Base-by-base conservation (phyloP, 2,888 invertebrate species). In the Liodrosophila aerea region DNA sequence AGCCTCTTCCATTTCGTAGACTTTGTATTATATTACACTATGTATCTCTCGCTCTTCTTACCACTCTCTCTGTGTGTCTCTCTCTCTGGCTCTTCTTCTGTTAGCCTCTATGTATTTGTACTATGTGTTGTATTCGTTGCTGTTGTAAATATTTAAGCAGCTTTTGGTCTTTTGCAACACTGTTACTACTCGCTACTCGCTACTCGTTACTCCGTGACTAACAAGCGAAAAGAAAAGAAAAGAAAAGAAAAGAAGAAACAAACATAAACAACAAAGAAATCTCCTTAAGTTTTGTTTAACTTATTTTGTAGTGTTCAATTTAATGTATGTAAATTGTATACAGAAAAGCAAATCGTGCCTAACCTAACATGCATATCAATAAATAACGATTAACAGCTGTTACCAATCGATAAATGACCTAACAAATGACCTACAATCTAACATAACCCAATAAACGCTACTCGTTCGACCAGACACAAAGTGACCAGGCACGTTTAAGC, bases 221-320 rank as follows among this genome's bases (percentile, higher is more conserved):
- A 22, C 22, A 22, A 22, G 5, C 22, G 22, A 22, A 4, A 2
- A 22, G 22, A 22, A 22, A 2, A 22, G 22, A 22, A 22, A 2
- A 22, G 22, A 22, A 22, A 2, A 22, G 22, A n/a, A n/a, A n/a
- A n/a, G n/a, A n/a, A n/a, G n/a, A n/a, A n/a, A n/a, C n/a, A n/a
- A n/a, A n/a, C n/a, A n/a, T n/a, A n/a, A n/a, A n/a, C n/a, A n/a
- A n/a, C n/a, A n/a, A n/a, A n/a, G n/a, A n/a, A 43, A 86, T 88
- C 88, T 88, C 89, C 89, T 89, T 88, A 87, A 87, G 89, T 89
- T 89, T 88, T 89, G 89, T 88, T 87, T 75, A 76, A 87, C 87
- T 89, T 89, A 72, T 89, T 89, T 89, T 89, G 89, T 89, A 89
- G 89, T 89, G 89, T 88, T 89, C 89, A 89, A 89, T 89, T 88